Evolutionary conservation across 2,797 vertebrate species (phyloP).

Genomic region (Pempheris klunzingeri): DNA sequence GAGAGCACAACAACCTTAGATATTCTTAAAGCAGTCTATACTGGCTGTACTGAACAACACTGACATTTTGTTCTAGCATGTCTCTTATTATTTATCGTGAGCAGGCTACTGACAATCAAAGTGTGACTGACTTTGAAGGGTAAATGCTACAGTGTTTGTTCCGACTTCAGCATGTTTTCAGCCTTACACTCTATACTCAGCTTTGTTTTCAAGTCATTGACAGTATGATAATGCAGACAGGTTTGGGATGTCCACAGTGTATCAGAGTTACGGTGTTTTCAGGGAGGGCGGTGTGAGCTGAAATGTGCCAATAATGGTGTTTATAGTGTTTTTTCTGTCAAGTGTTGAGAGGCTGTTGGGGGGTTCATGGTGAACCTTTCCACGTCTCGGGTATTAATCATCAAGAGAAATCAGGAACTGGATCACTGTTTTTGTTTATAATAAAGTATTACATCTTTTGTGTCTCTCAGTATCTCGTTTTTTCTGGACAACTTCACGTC

Average conservation of each 20-base stretch:
- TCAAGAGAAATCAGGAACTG: slow-evolving; percentile 40
- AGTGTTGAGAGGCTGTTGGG: slow-evolving; percentile 28
- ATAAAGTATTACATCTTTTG: slow-evolving; percentile 66
- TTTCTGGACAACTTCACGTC: background rate
- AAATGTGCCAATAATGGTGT: slow-evolving; percentile 36
- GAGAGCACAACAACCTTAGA: background rate
- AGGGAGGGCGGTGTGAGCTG: background rate
- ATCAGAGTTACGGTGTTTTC: slow-evolving; percentile 40
- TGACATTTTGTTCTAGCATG: slow-evolving; percentile 10
- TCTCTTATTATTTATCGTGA: background rate
- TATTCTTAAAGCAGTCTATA: background rate
- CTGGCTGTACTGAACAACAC: slow-evolving; percentile 21
- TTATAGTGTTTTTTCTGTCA: slow-evolving; percentile 33
- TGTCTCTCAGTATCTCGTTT: background rate
- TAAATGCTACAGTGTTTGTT: slow-evolving; percentile 4
- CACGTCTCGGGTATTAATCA: slow-evolving; percentile 30
- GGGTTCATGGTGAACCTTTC: background rate
- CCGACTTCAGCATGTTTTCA: slow-evolving; percentile 10
- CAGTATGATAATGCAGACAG: slow-evolving; percentile 2
- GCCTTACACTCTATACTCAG: background rate
- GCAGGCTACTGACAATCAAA: slow-evolving; percentile 67
- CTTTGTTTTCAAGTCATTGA: slow-evolving; percentile 21
- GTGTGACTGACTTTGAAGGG: slow-evolving; percentile 27
- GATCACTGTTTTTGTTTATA: slow-evolving; percentile 63
- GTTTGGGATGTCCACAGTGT: slow-evolving; percentile 18